Conservation (phyloP, 2,113 vertebrate species). For the Chaetodon auriga region DNA sequence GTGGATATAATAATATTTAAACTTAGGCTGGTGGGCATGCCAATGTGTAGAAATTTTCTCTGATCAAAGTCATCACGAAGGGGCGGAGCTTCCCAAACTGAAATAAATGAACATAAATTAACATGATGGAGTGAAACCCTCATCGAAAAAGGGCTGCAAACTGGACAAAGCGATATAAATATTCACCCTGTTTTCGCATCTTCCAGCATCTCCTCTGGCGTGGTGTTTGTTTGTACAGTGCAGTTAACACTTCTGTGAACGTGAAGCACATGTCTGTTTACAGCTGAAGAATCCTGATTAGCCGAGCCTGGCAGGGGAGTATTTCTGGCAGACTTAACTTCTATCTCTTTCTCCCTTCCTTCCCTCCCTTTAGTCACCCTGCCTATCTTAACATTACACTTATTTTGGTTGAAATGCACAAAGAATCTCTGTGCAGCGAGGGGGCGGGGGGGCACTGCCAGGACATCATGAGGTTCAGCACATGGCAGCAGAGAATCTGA, state of each 20-base stretch:
- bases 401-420: slow-evolving; percentile 58
- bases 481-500: slow-evolving; percentile 49
- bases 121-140: not conserved
- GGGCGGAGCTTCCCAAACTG: not conserved
- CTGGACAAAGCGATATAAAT: not conserved
- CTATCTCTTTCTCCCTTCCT: not conserved
- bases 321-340: not conserved
- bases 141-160: not conserved
- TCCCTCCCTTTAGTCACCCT: not conserved
- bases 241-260: slow-evolving; percentile 2
- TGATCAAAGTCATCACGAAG: not conserved
- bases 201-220: not conserved
- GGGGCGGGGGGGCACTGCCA: slow-evolving; percentile 1
- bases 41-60: no score
- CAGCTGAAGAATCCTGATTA: slow-evolving; percentile 25
- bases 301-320: not conserved
- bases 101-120: not conserved
- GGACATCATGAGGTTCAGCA: slow-evolving; percentile 66
- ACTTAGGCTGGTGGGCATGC: no score
- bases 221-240: not conserved
- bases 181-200: slow-evolving; percentile 4
- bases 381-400: slow-evolving; percentile 24
- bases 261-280: slow-evolving; percentile 14
- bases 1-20: not conserved
- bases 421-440: slow-evolving; percentile 50